These are phyloP conservation scores for Saccopteryx bilineata DNA, from an alignment of 2,113 vertebrate species.

Conservation along the genomic window DNA sequence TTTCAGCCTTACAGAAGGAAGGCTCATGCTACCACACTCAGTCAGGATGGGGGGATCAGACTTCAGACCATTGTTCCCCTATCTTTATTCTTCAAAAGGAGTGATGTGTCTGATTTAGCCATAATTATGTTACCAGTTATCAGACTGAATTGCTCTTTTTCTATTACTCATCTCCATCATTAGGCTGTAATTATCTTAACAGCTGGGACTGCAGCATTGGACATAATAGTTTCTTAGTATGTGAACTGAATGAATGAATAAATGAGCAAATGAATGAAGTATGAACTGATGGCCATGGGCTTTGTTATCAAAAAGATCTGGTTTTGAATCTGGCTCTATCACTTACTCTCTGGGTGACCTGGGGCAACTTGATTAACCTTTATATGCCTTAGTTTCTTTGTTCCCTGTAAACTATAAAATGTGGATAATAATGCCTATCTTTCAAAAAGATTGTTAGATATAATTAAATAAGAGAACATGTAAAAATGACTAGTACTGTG, in stretches of 20 bases:
- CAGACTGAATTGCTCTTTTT: conserved; percentile 3
- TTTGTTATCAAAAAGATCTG: neutral
- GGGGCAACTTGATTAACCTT: neutral
- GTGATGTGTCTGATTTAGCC: neutral
- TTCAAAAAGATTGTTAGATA: conserved; percentile 19
- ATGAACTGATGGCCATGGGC: neutral
- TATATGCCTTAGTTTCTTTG: neutral
- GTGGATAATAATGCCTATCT: neutral
- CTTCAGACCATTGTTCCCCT: neutral
- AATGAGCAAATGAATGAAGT: neutral
- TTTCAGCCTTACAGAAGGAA: neutral
- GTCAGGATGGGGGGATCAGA: neutral
- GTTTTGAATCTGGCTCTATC: neutral
- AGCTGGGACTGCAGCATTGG: neutral
- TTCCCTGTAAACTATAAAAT: neutral
- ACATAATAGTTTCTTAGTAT: neutral
- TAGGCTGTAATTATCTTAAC: neutral
- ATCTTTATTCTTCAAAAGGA: neutral
- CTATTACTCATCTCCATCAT: neutral
- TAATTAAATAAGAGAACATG: neutral
- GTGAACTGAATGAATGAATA: conserved; percentile 13
- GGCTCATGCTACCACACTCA: neutral
- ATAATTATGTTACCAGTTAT: neutral
- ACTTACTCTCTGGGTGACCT: neutral
- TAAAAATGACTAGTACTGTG: neutral